Evolutionary conservation across 2,888 invertebrate species (phyloP).

Genomic region (Vesta saturnalis): DNA sequence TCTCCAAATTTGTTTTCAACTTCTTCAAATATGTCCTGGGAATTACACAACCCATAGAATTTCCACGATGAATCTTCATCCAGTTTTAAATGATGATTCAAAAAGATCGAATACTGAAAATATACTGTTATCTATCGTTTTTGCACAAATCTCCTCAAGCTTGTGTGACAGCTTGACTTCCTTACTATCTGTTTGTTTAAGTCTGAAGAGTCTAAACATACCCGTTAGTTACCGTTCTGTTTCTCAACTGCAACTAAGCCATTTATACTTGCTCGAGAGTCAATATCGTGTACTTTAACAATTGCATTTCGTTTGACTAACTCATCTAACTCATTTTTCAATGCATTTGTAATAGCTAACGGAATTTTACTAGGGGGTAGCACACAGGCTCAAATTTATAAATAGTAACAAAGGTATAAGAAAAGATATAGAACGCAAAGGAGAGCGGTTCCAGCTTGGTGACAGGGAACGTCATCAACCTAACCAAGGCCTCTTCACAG

Average conservation of each 20-base stretch:
- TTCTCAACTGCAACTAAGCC: background rate
- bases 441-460: too few relatives aligned
- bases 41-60: background rate
- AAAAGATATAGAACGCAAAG: too few relatives aligned
- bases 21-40: background rate
- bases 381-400: background rate
- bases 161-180: background rate
- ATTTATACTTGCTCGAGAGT: background rate
- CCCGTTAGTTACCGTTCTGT: background rate
- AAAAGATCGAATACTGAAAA: background rate
- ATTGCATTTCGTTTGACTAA: background rate
- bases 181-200: background rate
- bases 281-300: background rate
- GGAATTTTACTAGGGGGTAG: background rate
- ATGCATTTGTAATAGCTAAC: background rate
- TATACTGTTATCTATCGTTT: background rate
- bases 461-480: too few relatives aligned
- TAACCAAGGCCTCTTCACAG: too few relatives aligned
- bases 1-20: conserved; percentile 18
- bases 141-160: background rate
- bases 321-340: background rate
- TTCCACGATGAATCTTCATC: conserved; percentile 2
- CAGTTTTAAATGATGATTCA: background rate
- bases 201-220: background rate
- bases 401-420: background rate